A percentile compares a stretch with the other conserved stretches of the same genome.
Conservation (phyloP, 2,888 invertebrate genomes). For the Keiferia lycopersicella region DNA sequence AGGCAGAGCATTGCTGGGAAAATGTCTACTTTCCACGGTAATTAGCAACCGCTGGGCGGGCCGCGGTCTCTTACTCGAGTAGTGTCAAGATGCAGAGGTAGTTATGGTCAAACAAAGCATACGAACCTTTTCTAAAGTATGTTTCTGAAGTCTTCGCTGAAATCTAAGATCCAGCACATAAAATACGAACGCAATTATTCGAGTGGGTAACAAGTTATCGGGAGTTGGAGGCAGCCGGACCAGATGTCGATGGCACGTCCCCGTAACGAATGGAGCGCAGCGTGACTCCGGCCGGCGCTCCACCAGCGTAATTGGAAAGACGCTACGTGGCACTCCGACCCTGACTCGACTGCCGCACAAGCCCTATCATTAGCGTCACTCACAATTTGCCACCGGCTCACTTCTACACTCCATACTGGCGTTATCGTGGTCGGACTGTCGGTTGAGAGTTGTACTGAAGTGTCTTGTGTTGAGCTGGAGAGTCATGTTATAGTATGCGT, state of each 20-base stretch:
- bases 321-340: constrained; percentile 56
- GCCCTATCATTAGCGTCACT: constrained; percentile 79
- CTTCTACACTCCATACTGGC: constrained; percentile 28
- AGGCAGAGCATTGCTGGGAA: no score
- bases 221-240: constrained; percentile 47
- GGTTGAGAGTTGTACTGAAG: no score
- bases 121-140: no score
- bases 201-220: constrained; percentile 59
- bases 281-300: constrained; percentile 58
- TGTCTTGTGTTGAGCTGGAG: no score
- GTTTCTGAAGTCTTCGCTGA: no score
- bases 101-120: no score
- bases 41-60: no score
- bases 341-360: constrained; percentile 41
- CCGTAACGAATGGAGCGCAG: constrained; percentile 73
- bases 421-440: no score
- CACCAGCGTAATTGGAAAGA: constrained; percentile 69
- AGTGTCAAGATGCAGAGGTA: no score
- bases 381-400: constrained; percentile 61
- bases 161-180: neutral
- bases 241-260: constrained; percentile 73
- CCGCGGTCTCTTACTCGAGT: no score
- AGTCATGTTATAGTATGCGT: no score
- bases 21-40: no score
- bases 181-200: constrained; percentile 26